These are phyloP conservation scores for Caenorhabditis sp. DNA, from an alignment of 2,888 invertebrate species.

Conservation along the genomic window DNA sequence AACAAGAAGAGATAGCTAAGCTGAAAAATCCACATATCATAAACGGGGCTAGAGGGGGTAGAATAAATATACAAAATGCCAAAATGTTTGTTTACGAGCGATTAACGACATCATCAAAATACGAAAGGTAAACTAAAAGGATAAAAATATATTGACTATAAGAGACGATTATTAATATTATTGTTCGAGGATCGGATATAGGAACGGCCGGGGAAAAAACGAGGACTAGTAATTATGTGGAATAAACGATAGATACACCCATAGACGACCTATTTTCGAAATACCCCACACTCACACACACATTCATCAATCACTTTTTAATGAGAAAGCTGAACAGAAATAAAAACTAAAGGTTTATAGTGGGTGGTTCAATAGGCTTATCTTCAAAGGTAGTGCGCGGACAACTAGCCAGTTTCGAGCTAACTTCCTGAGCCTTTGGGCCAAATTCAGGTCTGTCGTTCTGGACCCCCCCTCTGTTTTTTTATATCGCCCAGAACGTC, in stretches of 20 bases:
- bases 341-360: too few species aligned
- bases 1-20: not conserved
- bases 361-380: too few species aligned
- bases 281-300: too few species aligned
- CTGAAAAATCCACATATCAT: not conserved
- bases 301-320: too few species aligned
- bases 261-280: not conserved
- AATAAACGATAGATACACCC: not conserved
- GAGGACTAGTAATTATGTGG: not conserved
- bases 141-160: not conserved
- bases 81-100: not conserved
- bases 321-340: too few species aligned
- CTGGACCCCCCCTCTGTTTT: too few species aligned
- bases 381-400: too few species aligned
- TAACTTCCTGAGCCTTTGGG: too few species aligned
- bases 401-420: too few species aligned
- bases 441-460: too few species aligned
- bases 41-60: too few species aligned
- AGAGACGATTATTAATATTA: not conserved
- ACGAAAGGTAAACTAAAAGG: not conserved
- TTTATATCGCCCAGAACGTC: too few species aligned
- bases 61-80: not conserved
- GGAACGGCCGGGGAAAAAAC: not conserved
- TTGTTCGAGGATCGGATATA: not conserved
- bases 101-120: not conserved